Conservation (phyloP, 2,888 invertebrate genomes). For the Hydriomena furcata region DNA sequence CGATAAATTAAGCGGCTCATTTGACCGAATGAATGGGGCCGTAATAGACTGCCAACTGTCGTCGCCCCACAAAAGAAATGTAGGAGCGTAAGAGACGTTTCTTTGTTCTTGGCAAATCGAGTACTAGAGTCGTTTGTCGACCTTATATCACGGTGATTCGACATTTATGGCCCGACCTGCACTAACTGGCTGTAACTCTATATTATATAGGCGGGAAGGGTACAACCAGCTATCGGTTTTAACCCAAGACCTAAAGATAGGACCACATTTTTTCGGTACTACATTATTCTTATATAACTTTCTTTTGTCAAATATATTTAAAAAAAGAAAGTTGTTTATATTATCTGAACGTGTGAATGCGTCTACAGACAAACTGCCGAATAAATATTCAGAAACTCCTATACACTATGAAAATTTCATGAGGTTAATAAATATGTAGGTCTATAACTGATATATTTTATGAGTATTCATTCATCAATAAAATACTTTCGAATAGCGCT, state of each 20-base stretch:
- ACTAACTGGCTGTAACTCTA: constrained; percentile 59
- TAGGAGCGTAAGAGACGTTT: constrained; percentile 54
- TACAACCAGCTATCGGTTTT: constrained; percentile 32
- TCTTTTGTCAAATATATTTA: no score
- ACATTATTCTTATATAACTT: not conserved
- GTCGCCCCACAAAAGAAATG: constrained; percentile 74
- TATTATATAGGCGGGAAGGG: no score
- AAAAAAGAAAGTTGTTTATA: no score
- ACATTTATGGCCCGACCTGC: constrained; percentile 72
- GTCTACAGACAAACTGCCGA: not conserved
- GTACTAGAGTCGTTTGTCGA: constrained; percentile 75
- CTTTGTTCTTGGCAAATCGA: constrained; percentile 80
- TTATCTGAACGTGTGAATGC: not conserved
- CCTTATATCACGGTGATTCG: constrained; percentile 79
- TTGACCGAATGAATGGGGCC: constrained; percentile 74
- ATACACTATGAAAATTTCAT: constrained; percentile 11
- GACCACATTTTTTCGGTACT: not conserved
- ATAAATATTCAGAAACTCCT: not conserved
- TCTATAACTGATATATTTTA: constrained; percentile 29
- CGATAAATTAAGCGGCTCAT: constrained; percentile 77
- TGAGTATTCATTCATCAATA: constrained; percentile 23
- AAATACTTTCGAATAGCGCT: constrained; percentile 26
- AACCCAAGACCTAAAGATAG: constrained; percentile 24
- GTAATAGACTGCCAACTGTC: constrained; percentile 78
- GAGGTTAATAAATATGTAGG: constrained; percentile 24